phyloP scores from a whole-genome alignment of 2,797 vertebrate genomes.

The Melanotaenia parkinsoni region DNA sequence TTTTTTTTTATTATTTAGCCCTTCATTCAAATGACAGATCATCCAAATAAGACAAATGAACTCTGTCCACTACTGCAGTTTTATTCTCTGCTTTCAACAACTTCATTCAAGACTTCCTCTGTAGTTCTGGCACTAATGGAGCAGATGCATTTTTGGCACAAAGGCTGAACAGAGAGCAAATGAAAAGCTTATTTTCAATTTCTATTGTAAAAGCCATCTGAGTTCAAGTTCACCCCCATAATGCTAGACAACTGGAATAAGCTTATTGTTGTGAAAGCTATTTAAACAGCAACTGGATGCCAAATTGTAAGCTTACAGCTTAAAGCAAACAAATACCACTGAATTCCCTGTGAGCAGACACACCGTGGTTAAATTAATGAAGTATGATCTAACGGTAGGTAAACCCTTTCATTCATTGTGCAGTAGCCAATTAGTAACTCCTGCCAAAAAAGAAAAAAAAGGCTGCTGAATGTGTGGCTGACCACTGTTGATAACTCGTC shows the following conservation, averaged over 20 bases:
- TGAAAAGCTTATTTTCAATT: constrained; percentile 29
- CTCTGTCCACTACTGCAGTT: constrained; percentile 28
- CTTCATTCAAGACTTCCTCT: constrained; percentile 46
- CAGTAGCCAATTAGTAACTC: constrained; percentile 39
- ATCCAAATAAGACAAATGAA: constrained; percentile 45
- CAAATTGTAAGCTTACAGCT: constrained; percentile 48
- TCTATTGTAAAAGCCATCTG: constrained; percentile 11
- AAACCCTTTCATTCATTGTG: constrained; percentile 31
- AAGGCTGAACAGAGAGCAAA: constrained; percentile 34
- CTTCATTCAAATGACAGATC: constrained; percentile 55
- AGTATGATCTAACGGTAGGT: constrained; percentile 37
- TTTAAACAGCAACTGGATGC: constrained; percentile 31
- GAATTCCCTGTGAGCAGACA: constrained; percentile 25
- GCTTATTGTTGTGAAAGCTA: constrained; percentile 32
- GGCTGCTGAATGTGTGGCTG: constrained; percentile 36
- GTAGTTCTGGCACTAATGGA: constrained; percentile 17
- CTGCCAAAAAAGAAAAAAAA: constrained; percentile 29
- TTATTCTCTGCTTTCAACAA: constrained; percentile 44
- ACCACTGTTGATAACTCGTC: constrained; percentile 47
- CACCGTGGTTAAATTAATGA: constrained; percentile 26
- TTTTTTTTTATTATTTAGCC: constrained; percentile 6
- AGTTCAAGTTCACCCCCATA: constrained; percentile 34
- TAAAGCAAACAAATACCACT: constrained; percentile 38
- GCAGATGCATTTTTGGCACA: constrained; percentile 21
- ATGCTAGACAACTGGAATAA: constrained; percentile 21